phyloP scores from a whole-genome alignment of 2,113 vertebrate genomes.

The Polypterus bichir region DNA sequence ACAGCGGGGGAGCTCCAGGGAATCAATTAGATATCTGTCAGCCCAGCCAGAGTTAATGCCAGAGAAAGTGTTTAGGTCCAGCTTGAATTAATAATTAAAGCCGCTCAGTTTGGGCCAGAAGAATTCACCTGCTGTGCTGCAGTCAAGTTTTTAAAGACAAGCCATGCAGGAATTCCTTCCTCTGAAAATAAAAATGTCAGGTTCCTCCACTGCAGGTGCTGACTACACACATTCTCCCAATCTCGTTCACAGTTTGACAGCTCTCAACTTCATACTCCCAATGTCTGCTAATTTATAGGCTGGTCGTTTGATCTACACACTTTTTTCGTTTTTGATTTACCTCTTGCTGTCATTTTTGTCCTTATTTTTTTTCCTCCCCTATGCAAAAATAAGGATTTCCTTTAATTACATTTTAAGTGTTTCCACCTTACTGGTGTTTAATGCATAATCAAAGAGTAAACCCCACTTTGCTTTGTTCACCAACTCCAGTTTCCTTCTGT shows the following conservation, averaged over 20 bases:
- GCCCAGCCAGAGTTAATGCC: neutral
- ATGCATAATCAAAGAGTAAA: too few species aligned
- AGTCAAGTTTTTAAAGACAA: neutral
- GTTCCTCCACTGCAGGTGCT: neutral
- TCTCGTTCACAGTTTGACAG: neutral
- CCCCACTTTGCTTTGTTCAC: too few species aligned
- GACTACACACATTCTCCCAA: neutral
- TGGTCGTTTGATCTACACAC: neutral
- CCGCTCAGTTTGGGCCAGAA: neutral
- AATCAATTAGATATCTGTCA: neutral
- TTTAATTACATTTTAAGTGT: conserved; percentile 20
- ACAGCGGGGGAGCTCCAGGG: neutral
- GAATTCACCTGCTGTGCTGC: neutral
- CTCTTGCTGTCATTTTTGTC: neutral
- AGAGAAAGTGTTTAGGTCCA: neutral
- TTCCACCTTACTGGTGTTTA: conserved; percentile 3
- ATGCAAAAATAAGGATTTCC: conserved; percentile 10
- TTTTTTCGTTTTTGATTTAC: too few species aligned
- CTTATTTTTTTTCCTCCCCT: too few species aligned
- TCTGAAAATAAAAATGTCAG: neutral
- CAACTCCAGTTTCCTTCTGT: too few species aligned
- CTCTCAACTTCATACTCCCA: neutral
- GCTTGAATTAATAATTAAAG: neutral
- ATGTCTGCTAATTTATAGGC: neutral
- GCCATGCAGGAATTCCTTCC: neutral